These are phyloP conservation scores for Sepiola atlantica DNA, from an alignment of 2,888 invertebrate species.

Conservation along the genomic window DNA sequence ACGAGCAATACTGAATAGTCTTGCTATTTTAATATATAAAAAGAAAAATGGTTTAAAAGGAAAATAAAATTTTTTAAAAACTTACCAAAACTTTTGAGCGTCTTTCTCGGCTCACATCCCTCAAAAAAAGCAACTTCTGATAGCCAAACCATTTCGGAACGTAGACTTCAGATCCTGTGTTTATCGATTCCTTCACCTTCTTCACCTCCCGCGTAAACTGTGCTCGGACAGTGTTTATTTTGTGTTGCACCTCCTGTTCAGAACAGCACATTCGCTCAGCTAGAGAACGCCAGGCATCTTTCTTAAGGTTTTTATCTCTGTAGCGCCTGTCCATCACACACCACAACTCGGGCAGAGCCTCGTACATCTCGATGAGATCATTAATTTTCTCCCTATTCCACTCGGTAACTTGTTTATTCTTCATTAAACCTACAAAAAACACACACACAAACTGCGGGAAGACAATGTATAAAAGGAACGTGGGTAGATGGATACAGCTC, in stretches of 20 bases:
- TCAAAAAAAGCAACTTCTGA: conserved; percentile 22
- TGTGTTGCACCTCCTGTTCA: background rate
- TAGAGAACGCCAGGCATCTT: background rate
- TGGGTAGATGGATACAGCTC: background rate
- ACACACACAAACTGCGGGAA: conserved; percentile 32
- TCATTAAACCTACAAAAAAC: background rate
- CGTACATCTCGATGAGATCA: background rate
- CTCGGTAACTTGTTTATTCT: background rate
- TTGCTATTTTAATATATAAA: too few relatives aligned
- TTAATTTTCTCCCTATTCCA: conserved; percentile 9
- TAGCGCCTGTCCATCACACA: background rate
- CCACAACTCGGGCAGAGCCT: background rate
- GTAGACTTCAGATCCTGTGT: background rate
- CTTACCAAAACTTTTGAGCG: conserved; percentile 13
- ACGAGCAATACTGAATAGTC: too few relatives aligned
- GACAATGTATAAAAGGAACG: background rate
- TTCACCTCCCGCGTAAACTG: background rate
- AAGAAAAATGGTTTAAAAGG: too few relatives aligned
- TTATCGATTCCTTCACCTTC: background rate
- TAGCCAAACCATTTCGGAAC: background rate
- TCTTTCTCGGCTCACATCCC: background rate
- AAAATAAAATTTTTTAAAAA: background rate
- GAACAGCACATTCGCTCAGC: conserved; percentile 12
- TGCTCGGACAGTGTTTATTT: background rate
- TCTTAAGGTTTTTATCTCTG: background rate